Percentiles rank a stretch among this genome's conserved stretches.
Evolutionary conservation across 1,140 invertebrate genomes (phyloP).

Genomic region (Cydia fagiglandana): DNA sequence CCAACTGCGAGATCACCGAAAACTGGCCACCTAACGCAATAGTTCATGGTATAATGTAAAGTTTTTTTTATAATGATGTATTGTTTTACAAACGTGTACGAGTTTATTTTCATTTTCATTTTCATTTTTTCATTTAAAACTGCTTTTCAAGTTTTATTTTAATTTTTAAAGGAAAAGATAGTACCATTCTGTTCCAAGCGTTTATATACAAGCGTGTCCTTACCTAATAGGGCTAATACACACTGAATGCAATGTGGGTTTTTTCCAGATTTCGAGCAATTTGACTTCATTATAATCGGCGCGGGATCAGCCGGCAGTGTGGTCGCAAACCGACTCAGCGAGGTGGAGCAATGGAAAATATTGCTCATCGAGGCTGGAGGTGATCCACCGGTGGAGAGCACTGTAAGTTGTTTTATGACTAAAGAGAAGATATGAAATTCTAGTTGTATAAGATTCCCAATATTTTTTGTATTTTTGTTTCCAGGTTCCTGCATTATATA

Average conservation of each 20-base stretch:
- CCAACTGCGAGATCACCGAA: constrained; percentile 28
- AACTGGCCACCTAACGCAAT: constrained; percentile 33
- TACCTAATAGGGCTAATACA: no score
- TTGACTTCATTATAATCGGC: constrained; percentile 77
- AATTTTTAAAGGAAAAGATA: no score
- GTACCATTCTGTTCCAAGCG: no score
- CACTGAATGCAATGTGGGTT: constrained; percentile 34
- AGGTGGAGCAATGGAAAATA: constrained; percentile 76
- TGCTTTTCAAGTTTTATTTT: no score
- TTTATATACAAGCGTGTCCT: no score
- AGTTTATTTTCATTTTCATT: no score
- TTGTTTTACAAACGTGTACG: background rate
- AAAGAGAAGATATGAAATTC: no score
- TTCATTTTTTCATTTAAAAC: no score
- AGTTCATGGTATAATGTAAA: constrained; percentile 29
- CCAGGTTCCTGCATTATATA: constrained; percentile 38
- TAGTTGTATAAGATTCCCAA: no score
- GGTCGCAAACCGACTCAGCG: constrained; percentile 79
- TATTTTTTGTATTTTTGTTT: constrained; percentile 13
- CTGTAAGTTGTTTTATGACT: constrained; percentile 47
- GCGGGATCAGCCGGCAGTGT: constrained; percentile 82
- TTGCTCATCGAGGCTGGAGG: constrained; percentile 81
- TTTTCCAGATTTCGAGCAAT: constrained; percentile 38
- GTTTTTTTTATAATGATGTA: no score
- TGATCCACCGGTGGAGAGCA: constrained; percentile 74